A percentile compares a stretch with the other conserved stretches of the same genome.
phyloP scores from a whole-genome alignment of 2,113 vertebrate species.

The Turdus rufiventris region DNA sequence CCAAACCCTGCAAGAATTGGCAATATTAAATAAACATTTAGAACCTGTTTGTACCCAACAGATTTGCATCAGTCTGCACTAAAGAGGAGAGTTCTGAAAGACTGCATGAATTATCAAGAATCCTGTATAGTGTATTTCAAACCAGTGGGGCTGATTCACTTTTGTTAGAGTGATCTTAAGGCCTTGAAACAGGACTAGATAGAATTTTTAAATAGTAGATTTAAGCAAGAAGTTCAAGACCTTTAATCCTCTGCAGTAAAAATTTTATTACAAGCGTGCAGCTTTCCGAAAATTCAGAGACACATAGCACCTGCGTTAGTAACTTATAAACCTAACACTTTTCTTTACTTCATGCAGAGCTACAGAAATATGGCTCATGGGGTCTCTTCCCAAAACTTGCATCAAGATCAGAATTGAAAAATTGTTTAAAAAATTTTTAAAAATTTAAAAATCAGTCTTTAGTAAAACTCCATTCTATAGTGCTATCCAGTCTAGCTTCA shows the following conservation, averaged over 20 bases:
- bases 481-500: not conserved
- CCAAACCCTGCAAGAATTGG: not conserved
- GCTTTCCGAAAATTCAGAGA: not conserved
- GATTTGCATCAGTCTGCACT: not conserved
- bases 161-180: not conserved
- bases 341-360: not conserved
- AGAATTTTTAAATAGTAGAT: not conserved
- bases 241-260: not conserved
- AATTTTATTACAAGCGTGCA: not conserved
- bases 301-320: not conserved
- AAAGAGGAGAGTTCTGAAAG: not conserved
- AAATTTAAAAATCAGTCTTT: not conserved
- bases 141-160: not conserved
- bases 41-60: not conserved
- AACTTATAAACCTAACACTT: not conserved
- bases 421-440: no score
- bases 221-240: not conserved
- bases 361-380: not conserved
- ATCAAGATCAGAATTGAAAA: not conserved
- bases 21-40: not conserved
- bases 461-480: not conserved
- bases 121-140: not conserved
- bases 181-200: not conserved
- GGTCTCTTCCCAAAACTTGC: not conserved
- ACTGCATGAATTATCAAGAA: not conserved